Conservation (phyloP, 1,140 invertebrate genomes). For the Nymphalis io region DNA sequence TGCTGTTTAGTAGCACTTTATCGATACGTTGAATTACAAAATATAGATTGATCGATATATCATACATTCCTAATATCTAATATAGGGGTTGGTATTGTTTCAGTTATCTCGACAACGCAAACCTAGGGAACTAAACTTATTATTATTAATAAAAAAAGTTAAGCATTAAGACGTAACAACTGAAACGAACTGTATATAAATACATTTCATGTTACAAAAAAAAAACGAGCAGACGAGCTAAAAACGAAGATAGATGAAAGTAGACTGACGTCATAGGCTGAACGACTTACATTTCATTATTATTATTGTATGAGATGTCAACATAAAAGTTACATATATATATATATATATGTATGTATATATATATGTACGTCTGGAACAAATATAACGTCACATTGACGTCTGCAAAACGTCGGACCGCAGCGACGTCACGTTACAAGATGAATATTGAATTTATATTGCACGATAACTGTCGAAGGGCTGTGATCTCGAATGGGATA, state of each 20-base stretch:
- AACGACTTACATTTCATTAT: slow-evolving; percentile 41
- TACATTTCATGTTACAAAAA: slow-evolving; percentile 36
- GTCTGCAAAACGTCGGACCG: slow-evolving; percentile 50
- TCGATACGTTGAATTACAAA: no score
- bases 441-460: slow-evolving; percentile 29
- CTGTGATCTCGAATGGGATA: slow-evolving; percentile 37
- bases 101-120: no score
- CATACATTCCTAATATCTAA: no score
- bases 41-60: no score
- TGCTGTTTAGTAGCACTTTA: no score
- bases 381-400: slow-evolving; percentile 59
- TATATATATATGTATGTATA: slow-evolving; percentile 12
- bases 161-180: not conserved
- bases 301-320: slow-evolving; percentile 45
- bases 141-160: no score
- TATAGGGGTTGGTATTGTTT: no score
- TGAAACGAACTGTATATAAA: slow-evolving; percentile 8
- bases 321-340: slow-evolving; percentile 33
- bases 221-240: slow-evolving; percentile 37
- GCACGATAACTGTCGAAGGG: slow-evolving; percentile 39
- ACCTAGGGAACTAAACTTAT: no score
- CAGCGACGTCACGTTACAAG: slow-evolving; percentile 40
- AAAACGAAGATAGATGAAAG: slow-evolving; percentile 40
- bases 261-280: slow-evolving; percentile 39
- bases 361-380: slow-evolving; percentile 46